Evolutionary conservation across 2,888 invertebrate species (phyloP).

Genomic region (Resseliella maxima): DNA sequence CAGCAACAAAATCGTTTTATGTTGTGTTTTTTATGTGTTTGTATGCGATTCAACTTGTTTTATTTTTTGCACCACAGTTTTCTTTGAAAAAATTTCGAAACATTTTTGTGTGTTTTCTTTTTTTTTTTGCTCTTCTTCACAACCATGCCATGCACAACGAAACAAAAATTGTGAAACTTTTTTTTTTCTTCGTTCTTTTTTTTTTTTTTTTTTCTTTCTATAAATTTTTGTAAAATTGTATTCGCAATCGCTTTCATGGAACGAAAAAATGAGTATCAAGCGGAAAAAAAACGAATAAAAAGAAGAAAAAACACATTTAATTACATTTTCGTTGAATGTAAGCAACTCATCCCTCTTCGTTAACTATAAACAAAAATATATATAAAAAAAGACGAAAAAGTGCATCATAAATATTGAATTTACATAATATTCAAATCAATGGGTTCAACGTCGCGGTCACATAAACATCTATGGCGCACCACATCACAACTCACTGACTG

Average conservation of each 20-base stretch:
- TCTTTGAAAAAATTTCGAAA: not conserved
- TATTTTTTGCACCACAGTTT: not conserved
- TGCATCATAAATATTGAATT: constrained; percentile 13
- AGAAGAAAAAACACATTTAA: not conserved
- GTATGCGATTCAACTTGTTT: constrained; percentile 20
- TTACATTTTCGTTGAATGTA: not conserved
- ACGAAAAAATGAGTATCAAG: no score
- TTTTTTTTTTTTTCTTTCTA: not conserved
- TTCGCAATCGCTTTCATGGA: not conserved
- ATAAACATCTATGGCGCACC: not conserved
- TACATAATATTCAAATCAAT: constrained; percentile 48
- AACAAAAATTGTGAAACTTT: not conserved
- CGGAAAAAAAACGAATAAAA: not conserved
- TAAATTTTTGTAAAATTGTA: constrained; percentile 10
- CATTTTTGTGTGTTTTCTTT: not conserved
- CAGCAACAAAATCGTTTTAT: not conserved
- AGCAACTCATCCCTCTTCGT: no score
- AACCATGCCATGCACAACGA: not conserved
- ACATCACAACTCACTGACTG: not conserved
- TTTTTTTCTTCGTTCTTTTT: no score
- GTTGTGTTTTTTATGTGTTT: constrained; percentile 6
- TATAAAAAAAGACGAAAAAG: not conserved
- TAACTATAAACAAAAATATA: not conserved
- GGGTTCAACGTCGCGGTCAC: not conserved
- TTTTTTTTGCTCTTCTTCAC: no score